phyloP scores from a whole-genome alignment of 2,888 invertebrate species.

The Calameuta pallipes region DNA sequence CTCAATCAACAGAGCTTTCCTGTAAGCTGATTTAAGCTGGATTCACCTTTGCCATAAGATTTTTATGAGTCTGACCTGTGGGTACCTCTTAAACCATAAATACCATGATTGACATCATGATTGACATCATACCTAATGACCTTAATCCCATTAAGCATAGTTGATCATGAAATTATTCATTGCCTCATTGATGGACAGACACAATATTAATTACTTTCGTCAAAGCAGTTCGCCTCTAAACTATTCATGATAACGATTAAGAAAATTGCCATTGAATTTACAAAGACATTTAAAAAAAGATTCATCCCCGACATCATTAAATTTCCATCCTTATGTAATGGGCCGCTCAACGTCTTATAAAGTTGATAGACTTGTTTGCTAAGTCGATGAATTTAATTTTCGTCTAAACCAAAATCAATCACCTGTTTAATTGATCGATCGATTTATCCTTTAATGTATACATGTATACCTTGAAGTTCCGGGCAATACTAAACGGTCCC shows the following conservation, averaged over 20 bases:
- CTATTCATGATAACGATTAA: not conserved
- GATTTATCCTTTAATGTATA: not conserved
- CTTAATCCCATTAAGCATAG: not conserved
- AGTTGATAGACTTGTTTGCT: conserved; percentile 28
- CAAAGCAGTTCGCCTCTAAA: not conserved
- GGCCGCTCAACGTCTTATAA: conserved; percentile 17
- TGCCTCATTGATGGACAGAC: not conserved
- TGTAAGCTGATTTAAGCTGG: conserved; percentile 19
- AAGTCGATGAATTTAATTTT: conserved; percentile 29
- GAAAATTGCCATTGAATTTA: not conserved
- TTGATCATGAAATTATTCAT: not conserved
- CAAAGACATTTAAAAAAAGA: not conserved
- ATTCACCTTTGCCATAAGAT: conserved; percentile 15
- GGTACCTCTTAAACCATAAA: not conserved
- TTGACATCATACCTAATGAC: not conserved
- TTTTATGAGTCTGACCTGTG: conserved; percentile 17
- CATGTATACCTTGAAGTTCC: not conserved
- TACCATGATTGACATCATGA: not conserved
- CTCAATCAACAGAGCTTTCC: conserved; percentile 18
- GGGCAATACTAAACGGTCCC: not conserved
- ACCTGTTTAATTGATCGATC: conserved; percentile 29
- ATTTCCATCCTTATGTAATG: not conserved
- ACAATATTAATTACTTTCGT: not conserved
- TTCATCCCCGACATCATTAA: not conserved
- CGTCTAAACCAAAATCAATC: conserved; percentile 11